These are phyloP conservation scores for Drosophila sechellia DNA, from an alignment of 1,140 invertebrate species.

Conservation along the genomic window DNA sequence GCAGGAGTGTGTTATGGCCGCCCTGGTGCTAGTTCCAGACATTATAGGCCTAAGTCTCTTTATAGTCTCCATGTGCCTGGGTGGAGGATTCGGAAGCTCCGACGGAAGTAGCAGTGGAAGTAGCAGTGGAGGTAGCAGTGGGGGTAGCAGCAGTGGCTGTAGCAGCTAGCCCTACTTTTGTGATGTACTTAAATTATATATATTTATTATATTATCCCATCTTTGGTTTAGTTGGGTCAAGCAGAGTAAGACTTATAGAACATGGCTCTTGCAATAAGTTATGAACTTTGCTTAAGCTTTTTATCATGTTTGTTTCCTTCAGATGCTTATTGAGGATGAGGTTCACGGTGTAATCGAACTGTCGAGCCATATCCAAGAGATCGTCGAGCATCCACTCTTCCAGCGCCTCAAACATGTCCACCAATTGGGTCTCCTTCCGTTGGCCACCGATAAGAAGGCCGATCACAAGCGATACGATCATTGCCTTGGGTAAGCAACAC, in stretches of 20 bases:
- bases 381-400: slow-evolving; percentile 59
- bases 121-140: not conserved
- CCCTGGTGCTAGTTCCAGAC: not conserved
- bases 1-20: not conserved
- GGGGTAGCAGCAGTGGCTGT: not conserved
- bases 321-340: slow-evolving; percentile 64
- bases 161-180: not conserved
- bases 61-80: not conserved
- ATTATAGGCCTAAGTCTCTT: not conserved
- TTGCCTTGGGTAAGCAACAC: slow-evolving; percentile 64
- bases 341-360: slow-evolving; percentile 63
- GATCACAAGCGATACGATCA: slow-evolving; percentile 68
- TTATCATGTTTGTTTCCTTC: not conserved
- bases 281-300: not conserved
- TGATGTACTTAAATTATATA: no score
- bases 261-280: no score
- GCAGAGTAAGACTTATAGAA: no score
- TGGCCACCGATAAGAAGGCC: not conserved
- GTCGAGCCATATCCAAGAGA: slow-evolving; percentile 46
- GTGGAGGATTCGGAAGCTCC: no score
- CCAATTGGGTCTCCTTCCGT: slow-evolving; percentile 56
- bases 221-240: no score
- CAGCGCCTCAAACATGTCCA: slow-evolving; percentile 67
- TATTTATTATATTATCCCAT: no score
- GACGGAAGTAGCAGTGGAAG: not conserved